These are phyloP conservation scores for Catamblyrhynchus diadema DNA, from an alignment of 2,797 vertebrate species.

Conservation along the genomic window DNA sequence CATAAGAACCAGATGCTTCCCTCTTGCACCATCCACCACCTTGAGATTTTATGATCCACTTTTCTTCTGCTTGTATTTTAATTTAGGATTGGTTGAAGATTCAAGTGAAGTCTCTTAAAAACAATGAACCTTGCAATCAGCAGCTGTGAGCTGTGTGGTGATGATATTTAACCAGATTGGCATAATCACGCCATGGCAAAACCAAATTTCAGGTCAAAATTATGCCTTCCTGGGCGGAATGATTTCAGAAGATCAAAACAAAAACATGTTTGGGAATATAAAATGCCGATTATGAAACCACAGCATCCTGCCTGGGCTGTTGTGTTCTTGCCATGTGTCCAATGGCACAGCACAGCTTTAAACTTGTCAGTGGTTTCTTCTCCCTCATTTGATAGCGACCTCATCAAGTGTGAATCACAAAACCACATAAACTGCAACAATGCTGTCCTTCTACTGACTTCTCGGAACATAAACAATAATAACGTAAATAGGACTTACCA, in stretches of 20 bases:
- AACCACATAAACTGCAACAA: slow-evolving; percentile 64
- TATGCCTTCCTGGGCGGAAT: not conserved
- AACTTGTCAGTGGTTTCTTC: slow-evolving; percentile 23
- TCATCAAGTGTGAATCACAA: slow-evolving; percentile 73
- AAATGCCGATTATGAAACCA: slow-evolving; percentile 29
- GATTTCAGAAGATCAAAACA: slow-evolving; percentile 11
- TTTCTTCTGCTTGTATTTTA: not conserved
- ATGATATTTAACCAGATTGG: not conserved
- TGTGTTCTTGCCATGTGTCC: not conserved
- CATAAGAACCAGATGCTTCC: not conserved
- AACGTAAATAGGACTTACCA: slow-evolving; percentile 66
- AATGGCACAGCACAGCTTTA: not conserved
- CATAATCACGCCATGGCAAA: not conserved
- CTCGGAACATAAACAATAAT: slow-evolving; percentile 76
- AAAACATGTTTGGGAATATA: slow-evolving; percentile 19
- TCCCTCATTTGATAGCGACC: slow-evolving; percentile 13
- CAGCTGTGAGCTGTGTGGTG: not conserved
- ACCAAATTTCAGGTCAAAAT: not conserved
- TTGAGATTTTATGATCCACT: not conserved
- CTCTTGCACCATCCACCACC: not conserved
- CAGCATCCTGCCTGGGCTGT: not conserved
- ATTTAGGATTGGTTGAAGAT: not conserved
- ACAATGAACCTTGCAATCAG: not conserved
- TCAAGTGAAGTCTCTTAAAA: not conserved
- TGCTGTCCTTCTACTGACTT: slow-evolving; percentile 57